A percentile compares a stretch with the other conserved stretches of the same genome.
Evolutionary conservation across 92 coral and sea anemone species (phyloP).

Genomic region (Plumapathes pennacea): DNA sequence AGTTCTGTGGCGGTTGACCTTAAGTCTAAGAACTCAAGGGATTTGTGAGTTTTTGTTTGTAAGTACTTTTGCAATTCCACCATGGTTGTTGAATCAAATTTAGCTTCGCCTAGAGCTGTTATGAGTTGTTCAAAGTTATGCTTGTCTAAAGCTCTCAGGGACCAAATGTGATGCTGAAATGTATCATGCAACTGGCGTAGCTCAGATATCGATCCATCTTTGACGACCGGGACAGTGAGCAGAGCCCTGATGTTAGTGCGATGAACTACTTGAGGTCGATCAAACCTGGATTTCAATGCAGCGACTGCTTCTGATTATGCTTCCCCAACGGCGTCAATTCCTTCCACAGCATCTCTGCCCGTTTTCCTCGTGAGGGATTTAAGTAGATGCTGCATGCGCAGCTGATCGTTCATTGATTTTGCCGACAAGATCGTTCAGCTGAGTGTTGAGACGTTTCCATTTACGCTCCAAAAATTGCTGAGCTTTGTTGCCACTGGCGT

Average conservation of each 20-base stretch:
- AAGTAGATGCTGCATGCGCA: slow-evolving; percentile 28
- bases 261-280: slow-evolving; percentile 35
- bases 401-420: slow-evolving; percentile 6
- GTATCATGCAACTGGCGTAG: slow-evolving; percentile 33
- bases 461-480: no score
- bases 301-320: slow-evolving; percentile 41
- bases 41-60: not conserved
- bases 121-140: slow-evolving; percentile 12
- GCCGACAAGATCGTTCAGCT: slow-evolving; percentile 29
- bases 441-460: slow-evolving; percentile 39
- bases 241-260: slow-evolving; percentile 37
- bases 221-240: slow-evolving; percentile 13
- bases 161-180: slow-evolving; percentile 34
- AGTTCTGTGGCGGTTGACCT: slow-evolving; percentile 38
- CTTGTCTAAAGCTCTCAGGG: slow-evolving; percentile 10
- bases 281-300: slow-evolving; percentile 26
- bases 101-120: slow-evolving; percentile 31
- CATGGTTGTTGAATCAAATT: slow-evolving; percentile 40
- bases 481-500: no score
- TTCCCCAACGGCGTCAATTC: slow-evolving; percentile 36
- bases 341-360: slow-evolving; percentile 29
- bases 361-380: slow-evolving; percentile 23
- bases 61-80: slow-evolving; percentile 59
- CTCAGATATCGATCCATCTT: slow-evolving; percentile 43
- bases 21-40: slow-evolving; percentile 58